phyloP scores from a whole-genome alignment of 2,797 vertebrate species.

The Phoebastria nigripes region DNA sequence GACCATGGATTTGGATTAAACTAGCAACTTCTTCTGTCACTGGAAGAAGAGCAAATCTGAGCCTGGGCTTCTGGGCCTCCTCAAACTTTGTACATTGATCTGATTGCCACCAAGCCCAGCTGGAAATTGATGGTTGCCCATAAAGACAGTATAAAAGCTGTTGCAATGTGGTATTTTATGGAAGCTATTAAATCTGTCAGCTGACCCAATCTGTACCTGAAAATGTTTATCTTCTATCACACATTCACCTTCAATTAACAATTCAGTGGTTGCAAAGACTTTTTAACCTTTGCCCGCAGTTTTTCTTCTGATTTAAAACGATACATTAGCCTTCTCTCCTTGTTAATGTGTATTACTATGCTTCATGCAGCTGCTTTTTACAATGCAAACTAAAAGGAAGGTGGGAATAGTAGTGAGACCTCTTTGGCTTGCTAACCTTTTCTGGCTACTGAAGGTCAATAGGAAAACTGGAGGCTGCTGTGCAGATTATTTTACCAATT shows the following conservation, averaged over 20 bases:
- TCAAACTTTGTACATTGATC: neutral
- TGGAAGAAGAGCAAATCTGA: neutral
- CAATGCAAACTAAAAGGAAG: neutral
- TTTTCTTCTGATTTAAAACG: neutral
- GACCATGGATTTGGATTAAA: neutral
- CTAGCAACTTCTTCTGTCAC: neutral
- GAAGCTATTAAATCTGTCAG: neutral
- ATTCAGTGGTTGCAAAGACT: neutral
- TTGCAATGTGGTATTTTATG: constrained; percentile 9
- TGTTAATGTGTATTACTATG: neutral
- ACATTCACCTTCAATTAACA: neutral
- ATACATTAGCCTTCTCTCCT: neutral
- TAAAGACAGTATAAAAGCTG: constrained; percentile 7
- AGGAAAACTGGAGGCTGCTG: neutral
- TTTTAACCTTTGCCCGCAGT: neutral
- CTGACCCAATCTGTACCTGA: neutral
- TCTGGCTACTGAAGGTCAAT: neutral
- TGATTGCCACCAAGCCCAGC: neutral
- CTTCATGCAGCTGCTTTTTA: neutral
- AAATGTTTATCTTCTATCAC: constrained; percentile 2
- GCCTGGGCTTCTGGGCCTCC: neutral
- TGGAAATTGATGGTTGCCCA: neutral
- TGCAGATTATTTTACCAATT: neutral
- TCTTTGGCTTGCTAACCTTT: neutral
- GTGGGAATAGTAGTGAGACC: neutral